Base-by-base conservation (phyloP, 1,140 invertebrate species). In the Drosophila persimilis region DNA sequence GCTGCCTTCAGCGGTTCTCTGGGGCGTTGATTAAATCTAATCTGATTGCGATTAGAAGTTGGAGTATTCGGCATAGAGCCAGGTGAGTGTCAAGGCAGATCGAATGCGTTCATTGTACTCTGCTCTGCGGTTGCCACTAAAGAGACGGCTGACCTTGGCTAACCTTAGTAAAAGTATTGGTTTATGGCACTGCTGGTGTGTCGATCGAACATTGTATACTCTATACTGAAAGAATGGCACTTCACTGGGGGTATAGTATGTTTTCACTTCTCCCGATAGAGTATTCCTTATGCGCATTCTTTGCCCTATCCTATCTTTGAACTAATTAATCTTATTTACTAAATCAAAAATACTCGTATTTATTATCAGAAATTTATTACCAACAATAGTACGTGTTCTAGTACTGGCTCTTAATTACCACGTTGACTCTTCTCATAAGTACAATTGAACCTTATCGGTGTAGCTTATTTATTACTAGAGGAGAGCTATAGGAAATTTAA, bases 361-460 rank as follows among this genome's bases (percentile, higher is more conserved):
- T 5, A 26, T 26, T 26, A 26, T 26, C 24, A 20, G 3, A n/a
- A 44, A 35, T 29, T 41, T 58, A 58, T 43, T 29, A 41, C 9
- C 4, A 43, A 20, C 29, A 22, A 48, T 75, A 52, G 66, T 31
- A 24, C 11, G 20, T 43, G 13, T 31, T 24, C 62, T 50, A 20
- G 62, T 43, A 31, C 31, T n/a, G 29, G 50, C 22, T 15, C 31
- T 56, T 41, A 64, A 50, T 47, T 50, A 43, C 62, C 31, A 29
- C 24, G 35, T 43, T 46, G 48, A 17, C 15, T 63, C 29, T 0
- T 22, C 47, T n/a, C 11, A 9, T 8, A 8, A 51, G 39, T 44
- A 29, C 13, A 20, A 73, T 63, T 64, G 52, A 63, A 46, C 63
- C 70, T 73, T 73, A 73, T 73, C 58, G 58, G 20, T 13, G 6